Base-by-base conservation (phyloP, 2,797 vertebrate species). In the Cynodonichthys magdalenae region DNA sequence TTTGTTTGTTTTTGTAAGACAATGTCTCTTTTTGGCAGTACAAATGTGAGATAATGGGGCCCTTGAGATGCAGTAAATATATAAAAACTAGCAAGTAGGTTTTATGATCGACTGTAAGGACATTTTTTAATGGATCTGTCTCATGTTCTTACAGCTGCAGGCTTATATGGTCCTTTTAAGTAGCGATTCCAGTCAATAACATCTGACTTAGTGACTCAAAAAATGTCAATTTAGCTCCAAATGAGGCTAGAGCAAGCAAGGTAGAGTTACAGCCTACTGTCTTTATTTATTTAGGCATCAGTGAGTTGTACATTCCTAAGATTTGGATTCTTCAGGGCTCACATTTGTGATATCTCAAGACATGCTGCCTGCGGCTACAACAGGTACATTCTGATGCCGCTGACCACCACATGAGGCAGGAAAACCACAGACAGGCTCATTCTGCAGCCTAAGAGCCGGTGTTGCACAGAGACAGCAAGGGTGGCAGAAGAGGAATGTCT, bases 271-370 rank as follows among this genome's bases (percentile, higher is more conserved):
- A 62, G 76, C 80, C 79, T 27, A 53, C 77, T 86, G 69, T 64
- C 81, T 78, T 89, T 81, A 92, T 87, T 86, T 74, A 71, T 80
- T 81, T 63, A 77, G 83, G 80, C 80, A 81, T 71, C 63, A 57
- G 70, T 67, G 67, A 74, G 71, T 67, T 63, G 53, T 55, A 34
- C 57, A 42, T 61, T 77, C 52, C 70, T n/a, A 48, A 66, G 54
- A 56, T 64, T 74, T 61, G 56, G 77, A 75, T 63, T 71, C 75
- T 84, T 72, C 24, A 20, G 76, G 80, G 77, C 64, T 66, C 60
- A 45, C 64, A 64, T 63, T 55, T 80, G 76, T 72, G 67, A 81
- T 65, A 59, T 69, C 59, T 55, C 24, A 31, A 75, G 62, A 59
- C 54, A 52, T 44, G 51, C 59, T 18, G 72, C 65, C 66, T 61